Conservation (phyloP, 2,888 invertebrate species). For the Lithophane socia region DNA sequence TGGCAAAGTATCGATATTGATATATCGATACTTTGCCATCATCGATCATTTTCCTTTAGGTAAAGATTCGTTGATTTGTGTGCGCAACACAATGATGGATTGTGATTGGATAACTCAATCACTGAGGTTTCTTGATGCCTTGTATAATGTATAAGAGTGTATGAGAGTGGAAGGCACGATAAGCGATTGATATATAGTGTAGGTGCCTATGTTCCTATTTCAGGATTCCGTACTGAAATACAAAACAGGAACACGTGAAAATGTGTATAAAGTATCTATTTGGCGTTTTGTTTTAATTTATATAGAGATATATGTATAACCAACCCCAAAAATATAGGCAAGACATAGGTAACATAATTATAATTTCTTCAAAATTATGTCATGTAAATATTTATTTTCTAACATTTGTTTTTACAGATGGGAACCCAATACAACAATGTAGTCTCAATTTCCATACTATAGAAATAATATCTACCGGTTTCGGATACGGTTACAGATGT, state of each 20-base stretch:
- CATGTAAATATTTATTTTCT: background rate
- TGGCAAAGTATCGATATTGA: conserved; percentile 11
- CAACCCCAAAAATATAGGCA: too few species aligned
- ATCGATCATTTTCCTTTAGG: conserved; percentile 44
- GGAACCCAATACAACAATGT: background rate
- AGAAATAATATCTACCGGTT: too few species aligned
- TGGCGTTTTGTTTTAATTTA: background rate
- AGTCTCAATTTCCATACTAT: too few species aligned
- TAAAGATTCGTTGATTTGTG: conserved; percentile 29
- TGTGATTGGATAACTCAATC: conserved; percentile 31
- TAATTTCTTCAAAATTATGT: too few species aligned
- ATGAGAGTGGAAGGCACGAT: conserved; percentile 14
- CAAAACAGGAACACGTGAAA: background rate
- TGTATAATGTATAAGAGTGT: conserved; percentile 1
- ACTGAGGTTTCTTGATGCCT: conserved; percentile 2
- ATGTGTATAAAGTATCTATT: background rate
- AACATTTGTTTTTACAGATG: background rate
- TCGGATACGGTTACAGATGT: too few species aligned
- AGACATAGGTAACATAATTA: too few species aligned
- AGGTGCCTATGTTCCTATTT: background rate
- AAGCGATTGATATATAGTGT: conserved; percentile 21
- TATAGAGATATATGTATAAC: too few species aligned
- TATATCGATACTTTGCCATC: conserved; percentile 6
- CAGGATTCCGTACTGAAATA: background rate
- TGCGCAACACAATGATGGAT: conserved; percentile 45